Conservation (phyloP, 2,888 invertebrate genomes). For the Lithophane ornitopus region DNA sequence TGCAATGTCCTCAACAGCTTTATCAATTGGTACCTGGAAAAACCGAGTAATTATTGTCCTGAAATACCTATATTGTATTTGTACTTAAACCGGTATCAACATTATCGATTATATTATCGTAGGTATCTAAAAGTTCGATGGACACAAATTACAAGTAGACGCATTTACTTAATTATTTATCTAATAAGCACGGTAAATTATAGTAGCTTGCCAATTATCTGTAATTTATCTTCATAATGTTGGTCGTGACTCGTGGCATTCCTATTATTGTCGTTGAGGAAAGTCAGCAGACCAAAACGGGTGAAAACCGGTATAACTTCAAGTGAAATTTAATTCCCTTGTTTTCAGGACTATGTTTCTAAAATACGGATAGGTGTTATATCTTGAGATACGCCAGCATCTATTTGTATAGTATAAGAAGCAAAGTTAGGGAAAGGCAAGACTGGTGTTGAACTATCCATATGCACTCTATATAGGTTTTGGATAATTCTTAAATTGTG, state of each 20-base stretch:
- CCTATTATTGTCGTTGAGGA: background rate
- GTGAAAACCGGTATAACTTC: conserved; percentile 14
- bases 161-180: conserved; percentile 1
- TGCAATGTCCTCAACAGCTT: background rate
- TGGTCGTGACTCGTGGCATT: conserved; percentile 4
- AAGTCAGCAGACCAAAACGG: conserved; percentile 17
- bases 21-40: background rate
- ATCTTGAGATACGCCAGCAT: no score
- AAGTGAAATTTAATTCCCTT: conserved; percentile 6
- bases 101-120: conserved; percentile 14
- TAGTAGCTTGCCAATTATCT: conserved; percentile 12
- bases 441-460: no score
- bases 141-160: conserved; percentile 13
- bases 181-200: background rate
- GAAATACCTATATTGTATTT: background rate
- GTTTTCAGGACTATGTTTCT: conserved; percentile 9
- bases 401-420: background rate
- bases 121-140: conserved; percentile 51
- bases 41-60: background rate
- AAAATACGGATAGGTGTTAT: background rate
- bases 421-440: background rate
- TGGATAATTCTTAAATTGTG: background rate
- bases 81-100: conserved; percentile 21
- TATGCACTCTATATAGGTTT: background rate
- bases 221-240: conserved; percentile 35